Evolutionary conservation across 2,113 vertebrate species (phyloP), one percentile per base, ranked within the genome.

Genomic region (Pelobates fuscus): DNA sequence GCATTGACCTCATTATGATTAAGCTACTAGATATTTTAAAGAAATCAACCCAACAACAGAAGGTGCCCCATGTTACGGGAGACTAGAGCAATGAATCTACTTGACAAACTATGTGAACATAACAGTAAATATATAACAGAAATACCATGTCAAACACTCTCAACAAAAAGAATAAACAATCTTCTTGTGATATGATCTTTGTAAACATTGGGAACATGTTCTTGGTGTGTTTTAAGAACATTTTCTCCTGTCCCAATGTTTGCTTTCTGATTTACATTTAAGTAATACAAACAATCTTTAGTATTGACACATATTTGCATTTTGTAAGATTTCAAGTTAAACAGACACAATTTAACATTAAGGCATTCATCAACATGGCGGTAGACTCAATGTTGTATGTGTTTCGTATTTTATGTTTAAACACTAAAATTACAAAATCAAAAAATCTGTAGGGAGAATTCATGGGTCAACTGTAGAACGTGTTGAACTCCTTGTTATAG

Each of bases 241-340:
- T 71, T 62, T 59, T 62, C 58, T 52, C 58, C 26, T 49, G 59
- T 62, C 27, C 24, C 26, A 23, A 26, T 71, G 59, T 62, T 71
- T 71, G 43, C 12, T 41, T 57, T 65, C 46, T 65, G 29, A 57
- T 65, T 65, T 74, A 74, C 61, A 57, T 41, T 41, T 65, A 64
- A 57, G 61, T 55, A 57, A 74, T 41, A 74, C 71, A 74, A 74
- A 65, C 63, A 74, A 18, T 8, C n/a, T 24, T 8, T 27, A 57
- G 17, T 57, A 74, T 27, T 43, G 27, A 65, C 60, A 64, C 29
- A 64, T 73, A 65, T 71, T 71, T 26, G 59, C 62, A 71, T 71
- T 71, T 43, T 62, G n/a, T n/a, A n/a, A n/a, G n/a, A n/a, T 71
- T 49, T 52, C 12, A 49, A 32, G 43, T 30, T 62, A 49, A 43